These are phyloP conservation scores for Porites divaricata DNA, from an alignment of 92 coral and sea anemone species.

Conservation along the genomic window DNA sequence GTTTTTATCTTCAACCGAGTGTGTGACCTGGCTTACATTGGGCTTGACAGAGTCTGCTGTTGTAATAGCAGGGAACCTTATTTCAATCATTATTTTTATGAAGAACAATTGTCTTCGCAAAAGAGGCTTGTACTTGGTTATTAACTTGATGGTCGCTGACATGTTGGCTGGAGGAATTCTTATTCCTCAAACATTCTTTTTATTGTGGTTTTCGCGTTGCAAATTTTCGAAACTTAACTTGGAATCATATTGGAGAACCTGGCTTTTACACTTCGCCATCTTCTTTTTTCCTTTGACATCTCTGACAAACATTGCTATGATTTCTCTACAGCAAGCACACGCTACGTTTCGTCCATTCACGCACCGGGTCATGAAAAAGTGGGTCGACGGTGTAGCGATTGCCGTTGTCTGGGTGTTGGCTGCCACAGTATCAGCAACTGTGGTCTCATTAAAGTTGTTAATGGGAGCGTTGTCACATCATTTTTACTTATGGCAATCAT, in stretches of 20 bases:
- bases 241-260: neutral
- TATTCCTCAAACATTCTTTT: no score
- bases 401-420: slow-evolving; percentile 5
- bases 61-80: neutral
- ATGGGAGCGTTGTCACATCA: neutral
- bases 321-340: slow-evolving; percentile 13
- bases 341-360: neutral
- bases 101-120: neutral
- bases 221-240: neutral
- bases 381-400: neutral
- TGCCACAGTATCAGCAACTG: neutral
- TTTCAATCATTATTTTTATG: neutral
- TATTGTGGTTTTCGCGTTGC: no score
- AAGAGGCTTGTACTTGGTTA: neutral
- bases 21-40: neutral
- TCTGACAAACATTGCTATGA: neutral
- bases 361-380: neutral
- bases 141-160: slow-evolving; percentile 4
- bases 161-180: neutral
- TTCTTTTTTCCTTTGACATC: slow-evolving; percentile 12
- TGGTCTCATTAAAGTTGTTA: neutral
- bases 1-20: slow-evolving; percentile 1
- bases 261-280: neutral
- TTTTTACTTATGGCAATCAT: neutral
- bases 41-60: neutral